These are phyloP conservation scores for Clanis bilineata DNA, from an alignment of 2,888 invertebrate genomes.

Conservation along the genomic window DNA sequence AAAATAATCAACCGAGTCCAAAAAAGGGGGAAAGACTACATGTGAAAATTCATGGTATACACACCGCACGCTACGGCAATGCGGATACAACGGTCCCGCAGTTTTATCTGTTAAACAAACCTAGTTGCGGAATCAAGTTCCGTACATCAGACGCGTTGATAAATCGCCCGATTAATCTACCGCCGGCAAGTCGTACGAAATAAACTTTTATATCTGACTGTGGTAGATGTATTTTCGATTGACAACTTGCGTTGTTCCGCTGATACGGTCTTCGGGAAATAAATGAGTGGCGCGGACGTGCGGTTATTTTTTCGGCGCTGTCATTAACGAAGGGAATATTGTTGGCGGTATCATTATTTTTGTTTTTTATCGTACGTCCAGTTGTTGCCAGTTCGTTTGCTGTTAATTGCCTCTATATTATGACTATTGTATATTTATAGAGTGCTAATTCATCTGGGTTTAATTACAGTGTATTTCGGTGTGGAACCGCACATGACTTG, in stretches of 20 bases:
- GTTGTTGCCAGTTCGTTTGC: background rate
- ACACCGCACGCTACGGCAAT: constrained; percentile 33
- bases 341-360: background rate
- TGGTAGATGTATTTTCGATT: constrained; percentile 24
- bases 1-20: too few relatives aligned
- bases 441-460: too few relatives aligned
- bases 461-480: too few relatives aligned
- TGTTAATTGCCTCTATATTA: background rate
- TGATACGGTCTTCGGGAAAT: background rate
- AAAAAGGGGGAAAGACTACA: background rate
- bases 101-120: constrained; percentile 55
- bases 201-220: constrained; percentile 22
- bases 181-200: constrained; percentile 24
- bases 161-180: constrained; percentile 35
- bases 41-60: constrained; percentile 33
- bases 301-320: background rate
- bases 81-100: constrained; percentile 35
- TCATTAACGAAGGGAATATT: constrained; percentile 13
- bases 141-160: constrained; percentile 34
- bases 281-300: constrained; percentile 12
- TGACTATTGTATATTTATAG: too few relatives aligned
- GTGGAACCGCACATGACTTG: too few relatives aligned
- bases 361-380: constrained; percentile 1
- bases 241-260: background rate
- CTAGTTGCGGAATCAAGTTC: constrained; percentile 39